Conservation (phyloP, 2,888 invertebrate genomes). For the Drosophila fungiperda region DNA sequence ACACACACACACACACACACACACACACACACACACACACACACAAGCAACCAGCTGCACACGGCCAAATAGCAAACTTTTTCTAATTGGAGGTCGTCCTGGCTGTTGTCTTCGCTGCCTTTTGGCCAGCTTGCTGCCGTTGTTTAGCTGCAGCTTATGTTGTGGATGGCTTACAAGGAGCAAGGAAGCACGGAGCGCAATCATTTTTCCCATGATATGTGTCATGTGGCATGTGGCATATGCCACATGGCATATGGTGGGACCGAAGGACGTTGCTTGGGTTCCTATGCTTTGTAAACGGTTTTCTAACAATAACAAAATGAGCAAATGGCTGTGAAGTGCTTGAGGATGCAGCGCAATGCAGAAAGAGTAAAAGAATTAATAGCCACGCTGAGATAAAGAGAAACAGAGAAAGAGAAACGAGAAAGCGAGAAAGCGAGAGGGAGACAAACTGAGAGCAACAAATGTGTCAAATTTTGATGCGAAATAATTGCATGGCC, state of each 20-base stretch:
- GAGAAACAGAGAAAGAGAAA: not conserved
- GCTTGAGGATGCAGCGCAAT: not conserved
- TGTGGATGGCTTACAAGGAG: slow-evolving; percentile 34
- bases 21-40: slow-evolving; percentile 4
- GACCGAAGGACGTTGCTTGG: not conserved
- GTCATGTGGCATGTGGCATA: not conserved
- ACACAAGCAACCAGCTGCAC: not conserved
- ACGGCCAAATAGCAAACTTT: slow-evolving; percentile 64
- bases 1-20: slow-evolving; percentile 49
- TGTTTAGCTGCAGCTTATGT: slow-evolving; percentile 45
- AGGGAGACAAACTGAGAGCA: not conserved
- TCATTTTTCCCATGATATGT: slow-evolving; percentile 45
- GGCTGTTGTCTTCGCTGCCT: slow-evolving; percentile 51
- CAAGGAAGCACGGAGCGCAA: slow-evolving; percentile 26
- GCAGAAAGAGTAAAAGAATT: not conserved
- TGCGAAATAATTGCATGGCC: not conserved
- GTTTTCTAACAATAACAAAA: not conserved
- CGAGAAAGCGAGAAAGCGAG: no score
- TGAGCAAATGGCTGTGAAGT: not conserved
- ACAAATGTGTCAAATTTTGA: not conserved
- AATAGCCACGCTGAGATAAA: not conserved
- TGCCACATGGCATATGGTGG: not conserved
- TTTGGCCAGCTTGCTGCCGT: slow-evolving; percentile 40
- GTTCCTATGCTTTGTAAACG: not conserved
- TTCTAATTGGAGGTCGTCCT: slow-evolving; percentile 74